Evolutionary conservation across 92 coral and sea anemone species (phyloP).

Genomic region (Actinernus sp.): DNA sequence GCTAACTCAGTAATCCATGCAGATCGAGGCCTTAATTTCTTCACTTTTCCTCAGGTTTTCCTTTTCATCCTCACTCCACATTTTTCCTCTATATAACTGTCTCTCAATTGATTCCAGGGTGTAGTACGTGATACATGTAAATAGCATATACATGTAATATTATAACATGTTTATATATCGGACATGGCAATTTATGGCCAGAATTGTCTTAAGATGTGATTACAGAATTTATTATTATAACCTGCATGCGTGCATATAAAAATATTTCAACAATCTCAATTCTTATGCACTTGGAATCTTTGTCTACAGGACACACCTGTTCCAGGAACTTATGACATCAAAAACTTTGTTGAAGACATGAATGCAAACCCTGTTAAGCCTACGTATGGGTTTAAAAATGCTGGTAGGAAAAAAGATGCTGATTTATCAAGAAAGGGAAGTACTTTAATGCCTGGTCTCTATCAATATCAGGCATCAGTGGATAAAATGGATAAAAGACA

Average conservation of each 20-base stretch:
- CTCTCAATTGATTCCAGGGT: too few relatives aligned
- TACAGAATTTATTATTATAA: background rate
- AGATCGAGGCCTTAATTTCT: too few relatives aligned
- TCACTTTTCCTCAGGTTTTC: too few relatives aligned
- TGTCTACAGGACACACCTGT: constrained; percentile 91
- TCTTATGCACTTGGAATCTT: background rate
- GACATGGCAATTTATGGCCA: too few relatives aligned
- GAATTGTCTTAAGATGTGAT: too few relatives aligned
- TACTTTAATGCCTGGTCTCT: constrained; percentile 89
- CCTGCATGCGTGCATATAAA: background rate
- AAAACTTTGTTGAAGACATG: constrained; percentile 86
- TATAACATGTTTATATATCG: too few relatives aligned
- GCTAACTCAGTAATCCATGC: too few relatives aligned
- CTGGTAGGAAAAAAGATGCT: constrained; percentile 91
- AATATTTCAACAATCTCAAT: background rate
- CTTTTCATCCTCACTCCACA: too few relatives aligned
- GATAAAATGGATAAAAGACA: constrained; percentile 72
- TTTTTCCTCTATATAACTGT: too few relatives aligned
- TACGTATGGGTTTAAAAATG: constrained; percentile 92
- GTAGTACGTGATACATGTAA: too few relatives aligned
- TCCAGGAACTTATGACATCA: constrained; percentile 90
- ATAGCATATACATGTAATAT: too few relatives aligned
- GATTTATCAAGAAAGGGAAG: constrained; percentile 90
- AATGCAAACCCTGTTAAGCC: constrained; percentile 75
- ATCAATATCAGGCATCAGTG: constrained; percentile 79